These are phyloP conservation scores for Bos javanicus DNA, from an alignment of 2,113 vertebrate species.

Conservation along the genomic window DNA sequence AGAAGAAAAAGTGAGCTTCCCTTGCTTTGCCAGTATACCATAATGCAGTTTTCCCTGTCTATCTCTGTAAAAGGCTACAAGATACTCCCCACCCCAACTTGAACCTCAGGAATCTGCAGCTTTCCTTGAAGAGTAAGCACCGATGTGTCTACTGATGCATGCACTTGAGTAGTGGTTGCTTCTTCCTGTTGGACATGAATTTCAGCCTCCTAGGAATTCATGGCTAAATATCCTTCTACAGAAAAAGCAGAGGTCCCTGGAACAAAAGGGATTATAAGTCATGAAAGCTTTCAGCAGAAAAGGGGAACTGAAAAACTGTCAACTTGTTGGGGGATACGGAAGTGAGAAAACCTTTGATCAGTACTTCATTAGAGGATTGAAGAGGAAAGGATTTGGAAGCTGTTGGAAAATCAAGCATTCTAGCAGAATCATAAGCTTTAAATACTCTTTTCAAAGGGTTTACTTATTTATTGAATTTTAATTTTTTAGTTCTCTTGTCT, in stretches of 20 bases:
- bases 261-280: neutral
- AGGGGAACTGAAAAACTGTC: neutral
- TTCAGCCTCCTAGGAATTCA: neutral
- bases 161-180: neutral
- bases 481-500: neutral
- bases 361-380: neutral
- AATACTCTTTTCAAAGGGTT: neutral
- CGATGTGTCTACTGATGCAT: neutral
- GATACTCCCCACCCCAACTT: rapidly evolving
- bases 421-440: neutral
- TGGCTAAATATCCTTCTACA: neutral
- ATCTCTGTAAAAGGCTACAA: neutral
- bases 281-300: neutral
- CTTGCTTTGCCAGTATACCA: neutral
- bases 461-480: neutral
- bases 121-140: neutral
- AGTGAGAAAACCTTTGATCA: constrained; percentile 36
- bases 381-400: neutral
- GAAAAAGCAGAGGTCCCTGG: neutral
- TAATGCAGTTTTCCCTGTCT: neutral
- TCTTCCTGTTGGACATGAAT: neutral
- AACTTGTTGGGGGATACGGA: neutral
- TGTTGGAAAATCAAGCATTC: neutral
- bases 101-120: neutral
- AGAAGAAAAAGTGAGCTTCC: neutral